Conservation (phyloP, 2,113 vertebrate species). For the Elgaria multicarinata region DNA sequence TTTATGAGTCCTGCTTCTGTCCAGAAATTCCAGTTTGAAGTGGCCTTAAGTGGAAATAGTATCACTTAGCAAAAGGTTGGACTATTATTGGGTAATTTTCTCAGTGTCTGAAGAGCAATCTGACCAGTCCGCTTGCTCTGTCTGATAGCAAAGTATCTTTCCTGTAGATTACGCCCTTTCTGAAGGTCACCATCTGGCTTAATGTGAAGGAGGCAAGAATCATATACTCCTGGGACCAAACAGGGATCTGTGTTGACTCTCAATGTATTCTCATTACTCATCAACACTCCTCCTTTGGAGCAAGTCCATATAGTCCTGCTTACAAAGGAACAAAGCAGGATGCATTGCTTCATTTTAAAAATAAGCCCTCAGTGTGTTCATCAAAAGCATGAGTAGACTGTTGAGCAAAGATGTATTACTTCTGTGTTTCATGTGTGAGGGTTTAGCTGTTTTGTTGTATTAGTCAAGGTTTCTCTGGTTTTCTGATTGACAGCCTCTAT, state of each 20-base stretch:
- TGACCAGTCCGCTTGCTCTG: neutral
- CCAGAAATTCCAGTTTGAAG: neutral
- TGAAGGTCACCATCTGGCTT: neutral
- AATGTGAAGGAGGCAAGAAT: neutral
- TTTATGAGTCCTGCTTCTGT: neutral
- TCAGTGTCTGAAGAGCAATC: neutral
- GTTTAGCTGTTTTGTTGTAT: neutral
- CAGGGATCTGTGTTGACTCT: neutral
- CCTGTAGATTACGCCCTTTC: neutral
- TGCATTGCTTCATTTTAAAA: neutral
- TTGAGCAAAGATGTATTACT: neutral
- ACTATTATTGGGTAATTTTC: neutral
- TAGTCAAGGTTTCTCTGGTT: neutral
- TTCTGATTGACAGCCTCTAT: neutral
- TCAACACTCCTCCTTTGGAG: neutral
- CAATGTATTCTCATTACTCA: neutral
- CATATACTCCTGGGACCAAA: neutral
- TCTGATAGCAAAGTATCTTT: neutral
- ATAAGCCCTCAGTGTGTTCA: neutral
- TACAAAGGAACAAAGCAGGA: neutral
- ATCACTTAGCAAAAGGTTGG: neutral
- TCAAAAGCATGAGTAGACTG: slow-evolving; percentile 1
- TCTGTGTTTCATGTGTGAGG: neutral
- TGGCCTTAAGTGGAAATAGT: neutral
- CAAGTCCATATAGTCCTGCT: neutral